Percentiles rank a stretch among this genome's conserved stretches.
These are phyloP conservation scores for Endotricha flammealis DNA, from an alignment of 2,888 invertebrate species.

Conservation along the genomic window DNA sequence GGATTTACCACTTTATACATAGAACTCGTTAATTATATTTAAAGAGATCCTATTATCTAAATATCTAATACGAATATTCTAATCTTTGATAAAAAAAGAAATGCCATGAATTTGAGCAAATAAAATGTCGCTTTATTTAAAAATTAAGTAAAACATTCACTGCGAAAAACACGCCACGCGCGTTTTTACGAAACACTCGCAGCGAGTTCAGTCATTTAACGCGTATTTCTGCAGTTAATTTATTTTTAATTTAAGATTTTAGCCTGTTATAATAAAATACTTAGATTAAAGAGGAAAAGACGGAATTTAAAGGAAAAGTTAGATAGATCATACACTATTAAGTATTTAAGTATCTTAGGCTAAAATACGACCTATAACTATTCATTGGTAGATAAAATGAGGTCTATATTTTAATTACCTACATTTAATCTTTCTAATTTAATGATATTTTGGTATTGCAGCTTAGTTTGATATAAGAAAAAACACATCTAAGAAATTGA, in stretches of 20 bases:
- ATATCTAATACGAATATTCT: slow-evolving; percentile 24
- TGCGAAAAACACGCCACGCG: too few species aligned
- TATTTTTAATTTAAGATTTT: too few species aligned
- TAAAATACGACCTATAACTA: slow-evolving; percentile 22
- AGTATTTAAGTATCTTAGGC: too few species aligned
- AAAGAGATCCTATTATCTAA: slow-evolving; percentile 55
- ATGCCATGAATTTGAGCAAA: slow-evolving; percentile 76
- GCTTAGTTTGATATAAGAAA: slow-evolving; percentile 48
- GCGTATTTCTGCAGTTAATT: too few species aligned
- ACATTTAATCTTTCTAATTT: slow-evolving; percentile 14
- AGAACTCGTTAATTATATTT: slow-evolving; percentile 31
- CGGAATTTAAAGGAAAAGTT: neutral
- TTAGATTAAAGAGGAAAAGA: too few species aligned
- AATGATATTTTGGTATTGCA: slow-evolving; percentile 61
- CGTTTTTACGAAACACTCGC: too few species aligned
- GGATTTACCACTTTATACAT: slow-evolving; percentile 21
- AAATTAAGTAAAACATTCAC: too few species aligned
- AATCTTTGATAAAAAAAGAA: slow-evolving; percentile 61
- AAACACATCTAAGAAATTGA: slow-evolving; percentile 54
- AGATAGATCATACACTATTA: slow-evolving; percentile 2
- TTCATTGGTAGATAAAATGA: slow-evolving; percentile 56
- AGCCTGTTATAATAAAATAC: too few species aligned
- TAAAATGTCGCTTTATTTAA: slow-evolving; percentile 37
- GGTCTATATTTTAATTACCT: slow-evolving; percentile 22
- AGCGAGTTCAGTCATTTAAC: too few species aligned